Evolutionary conservation across 2,797 vertebrate species (phyloP).

Genomic region (Rhinella marina): DNA sequence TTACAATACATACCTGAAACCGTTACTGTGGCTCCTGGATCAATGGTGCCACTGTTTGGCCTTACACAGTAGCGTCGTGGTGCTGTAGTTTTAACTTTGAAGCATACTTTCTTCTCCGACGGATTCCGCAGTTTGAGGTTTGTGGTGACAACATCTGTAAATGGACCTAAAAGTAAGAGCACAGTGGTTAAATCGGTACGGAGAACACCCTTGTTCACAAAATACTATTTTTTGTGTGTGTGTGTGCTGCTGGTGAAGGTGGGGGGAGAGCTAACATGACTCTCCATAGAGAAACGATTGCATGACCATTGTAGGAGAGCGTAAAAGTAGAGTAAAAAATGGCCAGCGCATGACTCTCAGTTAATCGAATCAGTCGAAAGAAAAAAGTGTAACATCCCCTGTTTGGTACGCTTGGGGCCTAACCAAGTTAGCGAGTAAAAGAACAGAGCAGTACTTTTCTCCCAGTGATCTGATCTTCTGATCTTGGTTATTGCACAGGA

Average conservation of each 20-base stretch:
- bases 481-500: background rate
- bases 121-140: constrained; percentile 97
- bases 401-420: background rate
- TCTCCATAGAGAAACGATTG: background rate
- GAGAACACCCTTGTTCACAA: background rate
- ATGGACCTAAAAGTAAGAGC: constrained; percentile 83
- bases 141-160: constrained; percentile 98
- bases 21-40: constrained; percentile 84
- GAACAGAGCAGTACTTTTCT: background rate
- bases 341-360: background rate
- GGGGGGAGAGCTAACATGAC: background rate
- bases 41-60: constrained; percentile 96
- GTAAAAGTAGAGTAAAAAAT: background rate
- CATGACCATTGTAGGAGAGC: background rate
- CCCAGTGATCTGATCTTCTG: background rate
- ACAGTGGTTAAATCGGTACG: background rate
- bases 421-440: background rate
- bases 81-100: constrained; percentile 99
- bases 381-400: background rate
- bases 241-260: background rate
- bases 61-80: constrained; percentile 97
- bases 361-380: background rate
- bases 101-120: constrained; percentile 95
- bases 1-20: constrained; percentile 85
- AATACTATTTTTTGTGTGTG: background rate